A percentile compares a stretch with the other conserved stretches of the same genome.
Evolutionary conservation across 2,797 vertebrate species (phyloP).

Genomic region (Sebastes matsubarae): DNA sequence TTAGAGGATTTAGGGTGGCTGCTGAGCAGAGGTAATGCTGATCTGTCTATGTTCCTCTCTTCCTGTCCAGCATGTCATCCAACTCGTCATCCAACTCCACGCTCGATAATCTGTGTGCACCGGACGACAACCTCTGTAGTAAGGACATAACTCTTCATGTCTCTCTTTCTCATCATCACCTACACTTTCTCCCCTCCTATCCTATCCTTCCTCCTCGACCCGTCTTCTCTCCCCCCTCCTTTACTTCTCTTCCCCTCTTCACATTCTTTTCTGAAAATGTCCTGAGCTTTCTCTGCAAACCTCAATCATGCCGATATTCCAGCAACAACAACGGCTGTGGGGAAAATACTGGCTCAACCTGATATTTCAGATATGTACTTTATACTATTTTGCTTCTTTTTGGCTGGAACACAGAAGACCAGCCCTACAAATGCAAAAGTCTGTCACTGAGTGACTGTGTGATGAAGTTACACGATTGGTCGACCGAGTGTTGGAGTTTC

Average conservation of each 20-base stretch:
- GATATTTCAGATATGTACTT: not conserved
- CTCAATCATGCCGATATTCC: not conserved
- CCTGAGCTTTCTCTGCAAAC: not conserved
- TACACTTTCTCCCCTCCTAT: not conserved
- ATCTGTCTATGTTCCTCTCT: constrained; percentile 20
- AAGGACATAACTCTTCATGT: constrained; percentile 43
- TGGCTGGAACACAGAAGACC: no score
- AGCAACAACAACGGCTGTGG: not conserved
- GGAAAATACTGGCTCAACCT: not conserved
- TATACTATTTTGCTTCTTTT: not conserved
- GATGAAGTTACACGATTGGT: no score
- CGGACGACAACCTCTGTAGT: constrained; percentile 74
- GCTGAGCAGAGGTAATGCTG: constrained; percentile 50
- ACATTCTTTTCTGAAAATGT: no score
- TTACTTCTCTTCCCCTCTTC: no score
- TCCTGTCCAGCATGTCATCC: constrained; percentile 77
- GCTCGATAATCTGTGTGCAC: constrained; percentile 42
- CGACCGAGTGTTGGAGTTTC: no score
- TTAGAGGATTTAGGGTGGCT: constrained; percentile 19
- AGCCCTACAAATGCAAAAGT: no score
- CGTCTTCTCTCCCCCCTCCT: not conserved
- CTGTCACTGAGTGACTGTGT: no score
- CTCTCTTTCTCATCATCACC: not conserved
- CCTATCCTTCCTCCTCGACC: not conserved
- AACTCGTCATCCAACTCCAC: constrained; percentile 67